Evolutionary conservation across 2,113 vertebrate species (phyloP), one percentile per base, ranked within the genome.

Genomic region (Misgurnus mizolepis): DNA sequence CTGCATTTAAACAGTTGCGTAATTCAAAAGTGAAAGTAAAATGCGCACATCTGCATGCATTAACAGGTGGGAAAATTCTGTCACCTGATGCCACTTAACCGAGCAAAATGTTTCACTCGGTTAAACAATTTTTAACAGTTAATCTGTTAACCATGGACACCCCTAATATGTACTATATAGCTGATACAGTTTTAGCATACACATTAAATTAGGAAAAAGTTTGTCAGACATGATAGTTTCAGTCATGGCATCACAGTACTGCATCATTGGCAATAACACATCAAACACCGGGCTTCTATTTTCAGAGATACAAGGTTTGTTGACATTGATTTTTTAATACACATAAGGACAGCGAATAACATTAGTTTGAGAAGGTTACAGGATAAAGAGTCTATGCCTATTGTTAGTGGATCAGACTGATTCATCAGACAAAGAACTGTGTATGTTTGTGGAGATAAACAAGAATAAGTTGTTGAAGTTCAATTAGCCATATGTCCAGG

Each of bases 261-360:
- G 12, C 65, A 45, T 9, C 8, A n/a, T 9, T 43, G 15, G 45
- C 18, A n/a, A 4, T 22, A 4, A 67, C 17, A 67, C 15, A 67
- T 18, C 65, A 67, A 45, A 11, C 15, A 18, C 17, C 41, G 11
- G 39, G 39, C 64, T 17, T 76, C n/a, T 50, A 55, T 15, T 34
- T 47, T 8, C 22, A 65, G 39, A 77, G 8, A 14, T 50, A n/a
- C 43, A 12, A n/a, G 74, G 12, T 18, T 62, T 53, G 55, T 7
- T 43, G 3, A 3, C 4, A 22, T 53, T n/a, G 49, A 39, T 40
- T 15, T 41, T 41, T 22, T 22, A 50, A 64, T 15, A 15, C 49
- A 67, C 49, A 67, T 78, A 50, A 67, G 47, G n/a, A 67, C 9
- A 66, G 27, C 39, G 43, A 78, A 78, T 40, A 41, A 78, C 34